A percentile compares a stretch with the other conserved stretches of the same genome.
These are phyloP conservation scores for Erythrocercus mccallii DNA, from an alignment of 2,113 vertebrate species.

Conservation along the genomic window DNA sequence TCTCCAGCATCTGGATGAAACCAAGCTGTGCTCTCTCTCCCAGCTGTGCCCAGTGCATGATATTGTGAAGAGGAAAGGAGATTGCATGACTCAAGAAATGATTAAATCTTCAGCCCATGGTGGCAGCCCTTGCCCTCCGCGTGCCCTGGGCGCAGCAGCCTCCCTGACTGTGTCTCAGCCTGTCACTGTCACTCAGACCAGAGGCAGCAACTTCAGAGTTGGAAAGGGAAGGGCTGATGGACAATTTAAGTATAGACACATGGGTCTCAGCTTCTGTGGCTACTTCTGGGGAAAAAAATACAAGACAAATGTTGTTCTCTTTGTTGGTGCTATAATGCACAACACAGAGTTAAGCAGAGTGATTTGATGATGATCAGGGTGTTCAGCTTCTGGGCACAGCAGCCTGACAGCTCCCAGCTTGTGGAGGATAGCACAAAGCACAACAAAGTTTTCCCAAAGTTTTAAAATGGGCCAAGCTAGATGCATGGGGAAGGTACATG, in stretches of 20 bases:
- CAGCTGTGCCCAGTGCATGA: not conserved
- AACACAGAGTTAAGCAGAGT: not conserved
- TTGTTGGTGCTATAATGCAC: not conserved
- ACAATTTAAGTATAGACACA: not conserved
- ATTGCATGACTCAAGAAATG: not conserved
- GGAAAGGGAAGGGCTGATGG: not conserved
- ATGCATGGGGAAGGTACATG: not conserved
- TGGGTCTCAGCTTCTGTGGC: not conserved
- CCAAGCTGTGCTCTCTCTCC: not conserved
- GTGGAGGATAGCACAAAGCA: not conserved
- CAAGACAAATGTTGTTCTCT: not conserved
- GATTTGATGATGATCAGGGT: not conserved
- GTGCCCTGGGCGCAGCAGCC: too few relatives aligned
- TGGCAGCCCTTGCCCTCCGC: not conserved
- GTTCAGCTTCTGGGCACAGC: not conserved
- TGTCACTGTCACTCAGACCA: not conserved
- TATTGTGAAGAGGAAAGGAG: not conserved
- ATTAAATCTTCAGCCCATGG: not conserved
- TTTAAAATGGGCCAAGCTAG: not conserved
- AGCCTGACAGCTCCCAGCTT: not conserved
- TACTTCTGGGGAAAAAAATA: not conserved
- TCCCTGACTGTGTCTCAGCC: not conserved
- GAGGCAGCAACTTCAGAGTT: not conserved
- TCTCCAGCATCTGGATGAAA: not conserved
- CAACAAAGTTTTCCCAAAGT: not conserved